Base-by-base conservation (phyloP, 2,113 vertebrate genomes). In the Chionomys nivalis region DNA sequence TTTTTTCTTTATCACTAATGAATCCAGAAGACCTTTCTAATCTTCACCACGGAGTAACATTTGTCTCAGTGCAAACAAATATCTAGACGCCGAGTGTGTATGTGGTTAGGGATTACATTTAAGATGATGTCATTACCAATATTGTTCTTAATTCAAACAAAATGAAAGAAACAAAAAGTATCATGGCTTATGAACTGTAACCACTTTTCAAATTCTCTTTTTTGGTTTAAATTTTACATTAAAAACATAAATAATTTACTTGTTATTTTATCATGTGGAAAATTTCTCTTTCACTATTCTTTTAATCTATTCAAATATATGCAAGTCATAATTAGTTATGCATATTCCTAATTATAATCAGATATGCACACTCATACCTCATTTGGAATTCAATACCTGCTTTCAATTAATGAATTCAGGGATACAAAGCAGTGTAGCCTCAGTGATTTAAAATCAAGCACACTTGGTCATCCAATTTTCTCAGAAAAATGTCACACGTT, bases 81-180 rank as follows among this genome's bases (percentile, higher is more conserved):
- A n/a, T 21, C 70, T 23, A 73, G 1, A 73, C 3, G 3, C 10
- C 0, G 4, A 11, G 9, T 42, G 0, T 42, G n/a, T 75, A 42
- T 44, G 23, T 44, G 23, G 19, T 75, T 21, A 21, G 42, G 23
- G 4, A 5, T 42, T 44, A 2, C 26, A 11, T 75, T 13, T 42
- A 75, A 9, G 39, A 44, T 42, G 2, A 21, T 75, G 13, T 5
- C 39, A 75, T 44, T 0, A 23, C n/a, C 19, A 39, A 23, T 75
- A 75, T 12, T 44, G 3, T 44, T 55, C 23, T 75, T 44, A 75
- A 26, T 26, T 26, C n/a, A 75, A 75, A 23, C 39, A 75, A 44
- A 75, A 75, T 75, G 9, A 42, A 75, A 42, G 9, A 75, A 75
- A 11, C 23, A 42, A 75, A 26, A 75, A 26, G 1, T 23, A 75